These are phyloP conservation scores for Lithodes maja DNA, from an alignment of 2,888 invertebrate species.

Conservation along the genomic window DNA sequence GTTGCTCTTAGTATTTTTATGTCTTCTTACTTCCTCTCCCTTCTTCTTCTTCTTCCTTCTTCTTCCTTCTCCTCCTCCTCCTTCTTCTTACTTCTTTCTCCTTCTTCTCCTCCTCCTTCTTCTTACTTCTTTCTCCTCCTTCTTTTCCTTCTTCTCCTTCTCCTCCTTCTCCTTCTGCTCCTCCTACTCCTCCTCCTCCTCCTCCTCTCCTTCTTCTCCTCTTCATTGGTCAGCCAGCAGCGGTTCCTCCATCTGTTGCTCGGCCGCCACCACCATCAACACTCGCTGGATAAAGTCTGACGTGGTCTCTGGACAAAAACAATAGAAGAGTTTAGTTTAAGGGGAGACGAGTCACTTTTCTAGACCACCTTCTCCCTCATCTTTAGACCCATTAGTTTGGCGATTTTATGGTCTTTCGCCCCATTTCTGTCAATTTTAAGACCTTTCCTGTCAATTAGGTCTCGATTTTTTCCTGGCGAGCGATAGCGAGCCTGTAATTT, in stretches of 20 bases:
- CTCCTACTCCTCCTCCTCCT: background rate
- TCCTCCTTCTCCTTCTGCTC: background rate
- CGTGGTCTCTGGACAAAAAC: background rate
- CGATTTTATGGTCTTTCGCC: too few species aligned
- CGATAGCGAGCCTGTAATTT: too few species aligned
- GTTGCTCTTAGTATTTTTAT: too few species aligned
- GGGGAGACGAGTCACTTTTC: too few species aligned
- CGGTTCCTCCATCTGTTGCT: background rate
- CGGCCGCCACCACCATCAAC: slow-evolving; percentile 25
- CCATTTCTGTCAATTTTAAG: too few species aligned
- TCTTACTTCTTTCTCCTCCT: background rate
- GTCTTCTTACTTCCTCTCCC: background rate
- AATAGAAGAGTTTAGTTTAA: background rate
- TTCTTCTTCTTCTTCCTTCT: background rate
- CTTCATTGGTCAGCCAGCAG: background rate
- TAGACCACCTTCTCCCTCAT: too few species aligned
- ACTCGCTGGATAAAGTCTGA: background rate
- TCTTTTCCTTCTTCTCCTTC: background rate
- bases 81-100: background rate
- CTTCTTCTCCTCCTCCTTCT: background rate
- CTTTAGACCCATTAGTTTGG: too few species aligned
- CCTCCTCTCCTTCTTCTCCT: background rate
- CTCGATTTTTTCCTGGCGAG: too few species aligned
- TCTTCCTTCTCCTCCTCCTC: background rate
- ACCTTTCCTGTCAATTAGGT: too few species aligned